Base-by-base conservation (phyloP, 2,113 vertebrate species). In the Marmota flaviventris region DNA sequence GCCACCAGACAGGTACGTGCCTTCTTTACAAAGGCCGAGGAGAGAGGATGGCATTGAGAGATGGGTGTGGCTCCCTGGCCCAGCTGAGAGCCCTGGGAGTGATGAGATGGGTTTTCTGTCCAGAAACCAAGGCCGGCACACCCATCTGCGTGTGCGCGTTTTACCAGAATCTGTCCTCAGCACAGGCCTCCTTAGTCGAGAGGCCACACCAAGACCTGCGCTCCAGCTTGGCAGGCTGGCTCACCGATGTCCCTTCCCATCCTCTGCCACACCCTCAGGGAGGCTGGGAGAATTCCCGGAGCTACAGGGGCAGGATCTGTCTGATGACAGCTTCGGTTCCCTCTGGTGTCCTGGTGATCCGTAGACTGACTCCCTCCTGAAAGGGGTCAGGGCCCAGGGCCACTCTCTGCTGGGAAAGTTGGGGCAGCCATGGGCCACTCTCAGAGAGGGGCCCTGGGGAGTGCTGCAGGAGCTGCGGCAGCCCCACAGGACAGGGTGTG, bases 401-500 rank as follows among this genome's bases (percentile, higher is more conserved):
- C 51, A 22, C 42, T 2, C 13, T 27, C 25, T 2, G 4, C 51
- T 13, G 17, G 72, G 78, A 42, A 4, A 39, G 61, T 1, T 45
- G 58, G 8, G 39, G 9, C 39, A 29, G 63, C 13, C 51, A 42
- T 0, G 8, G 69, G 14, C 24, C 39, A 5, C 16, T 13, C 5
- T 70, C 5, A 10, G 42, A 85, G 53, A 48, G 37, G 51, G 84
- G 83, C 29, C 69, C 93, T 81, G 13, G 76, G 34, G 79, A 73
- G 24, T 32, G 4, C 56, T 22, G 34, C 14, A 0, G 12, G 34
- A 22, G 16, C 56, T 27, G 48, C 0, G 45, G 93, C 93, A 2
- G 20, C 56, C 69, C 37, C 67, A 32, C 93, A 88, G 63, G 93
- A 77, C 91, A 94, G 96, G 94, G 93, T 11, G 83, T 73, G 84